A percentile compares a stretch with the other conserved stretches of the same genome.
These are phyloP conservation scores for Champsocephalus esox DNA, from an alignment of 2,797 vertebrate species.

Conservation along the genomic window DNA sequence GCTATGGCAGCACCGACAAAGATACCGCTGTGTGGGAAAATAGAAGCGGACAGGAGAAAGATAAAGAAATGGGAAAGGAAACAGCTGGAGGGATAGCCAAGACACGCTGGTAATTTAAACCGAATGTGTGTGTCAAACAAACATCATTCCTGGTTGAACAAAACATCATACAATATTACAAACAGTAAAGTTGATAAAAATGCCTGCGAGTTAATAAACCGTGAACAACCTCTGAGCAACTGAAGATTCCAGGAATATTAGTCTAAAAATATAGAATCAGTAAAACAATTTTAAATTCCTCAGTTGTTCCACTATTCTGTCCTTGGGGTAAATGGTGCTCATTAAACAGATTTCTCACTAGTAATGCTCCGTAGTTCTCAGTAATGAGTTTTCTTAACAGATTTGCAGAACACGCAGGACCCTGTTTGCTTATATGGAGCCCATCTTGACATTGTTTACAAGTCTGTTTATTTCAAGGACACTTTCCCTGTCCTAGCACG, in stretches of 20 bases:
- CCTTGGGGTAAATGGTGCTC: slow-evolving; percentile 59
- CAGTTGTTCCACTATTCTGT: slow-evolving; percentile 46
- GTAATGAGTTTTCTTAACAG: slow-evolving; percentile 76
- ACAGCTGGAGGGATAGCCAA: slow-evolving; percentile 4
- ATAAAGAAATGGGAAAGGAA: slow-evolving; percentile 40
- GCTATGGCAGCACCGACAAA: slow-evolving; percentile 46
- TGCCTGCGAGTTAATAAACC: slow-evolving; percentile 44
- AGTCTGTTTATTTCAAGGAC: slow-evolving; percentile 41
- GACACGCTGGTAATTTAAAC: background rate
- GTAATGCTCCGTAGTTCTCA: slow-evolving; percentile 52
- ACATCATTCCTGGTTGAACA: background rate
- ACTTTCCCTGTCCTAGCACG: slow-evolving; percentile 13
- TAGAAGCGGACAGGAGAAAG: slow-evolving; percentile 38
- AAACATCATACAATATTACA: slow-evolving; percentile 13
- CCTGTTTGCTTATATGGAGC: slow-evolving; percentile 37
- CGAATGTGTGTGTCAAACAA: background rate
- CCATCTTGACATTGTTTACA: slow-evolving; percentile 47
- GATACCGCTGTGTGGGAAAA: slow-evolving; percentile 39
- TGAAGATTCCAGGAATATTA: slow-evolving; percentile 57
- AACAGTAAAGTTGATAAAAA: slow-evolving; percentile 29
- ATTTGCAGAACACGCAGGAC: slow-evolving; percentile 33
- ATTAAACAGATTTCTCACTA: slow-evolving; percentile 53
- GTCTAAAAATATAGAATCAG: slow-evolving; percentile 67
- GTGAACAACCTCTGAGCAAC: slow-evolving; percentile 40
- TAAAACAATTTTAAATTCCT: slow-evolving; percentile 50